Conservation (phyloP, 1,140 invertebrate species). For the Neodiprion pinetum region DNA sequence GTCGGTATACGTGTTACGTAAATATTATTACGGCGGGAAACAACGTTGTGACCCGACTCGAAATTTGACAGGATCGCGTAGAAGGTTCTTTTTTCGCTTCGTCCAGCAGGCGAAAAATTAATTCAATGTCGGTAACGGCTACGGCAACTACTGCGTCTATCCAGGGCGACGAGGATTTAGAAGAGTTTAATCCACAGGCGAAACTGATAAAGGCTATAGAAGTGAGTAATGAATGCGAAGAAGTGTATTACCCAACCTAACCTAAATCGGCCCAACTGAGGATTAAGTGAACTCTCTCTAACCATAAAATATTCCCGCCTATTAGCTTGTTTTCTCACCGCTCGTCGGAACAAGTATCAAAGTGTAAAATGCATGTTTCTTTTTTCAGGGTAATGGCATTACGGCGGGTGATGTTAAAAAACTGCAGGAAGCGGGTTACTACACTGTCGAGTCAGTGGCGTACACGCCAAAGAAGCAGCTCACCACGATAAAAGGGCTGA, state of each 20-base stretch:
- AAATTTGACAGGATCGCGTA: too few relatives aligned
- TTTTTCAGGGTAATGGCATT: conserved; percentile 81
- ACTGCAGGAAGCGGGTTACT: conserved; percentile 89
- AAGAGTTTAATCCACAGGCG: conserved; percentile 44
- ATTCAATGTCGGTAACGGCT: conserved; percentile 33
- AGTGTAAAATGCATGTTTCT: too few relatives aligned
- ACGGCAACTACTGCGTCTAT: conserved; percentile 31
- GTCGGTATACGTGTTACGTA: too few relatives aligned
- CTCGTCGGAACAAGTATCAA: too few relatives aligned
- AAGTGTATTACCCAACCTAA: not conserved
- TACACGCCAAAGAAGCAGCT: conserved; percentile 93
- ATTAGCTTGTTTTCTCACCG: too few relatives aligned
- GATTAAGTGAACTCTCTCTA: too few relatives aligned
- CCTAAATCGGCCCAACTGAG: not conserved
- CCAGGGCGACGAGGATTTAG: conserved; percentile 43
- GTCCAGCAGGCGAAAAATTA: too few relatives aligned
- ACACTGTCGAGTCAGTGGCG: conserved; percentile 95
- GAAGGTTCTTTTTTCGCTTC: too few relatives aligned
- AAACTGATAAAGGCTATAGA: conserved; percentile 51
- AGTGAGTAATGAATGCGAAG: conserved; percentile 31
- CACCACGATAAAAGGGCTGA: conserved; percentile 93
- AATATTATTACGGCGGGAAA: too few relatives aligned
- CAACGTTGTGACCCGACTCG: too few relatives aligned
- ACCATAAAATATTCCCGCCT: too few relatives aligned
- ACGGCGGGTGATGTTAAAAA: conserved; percentile 92